Percentiles rank a stretch among this genome's conserved stretches.
These are phyloP conservation scores for Caenorhabditis sp. DNA, from an alignment of 2,888 invertebrate species.

Conservation along the genomic window DNA sequence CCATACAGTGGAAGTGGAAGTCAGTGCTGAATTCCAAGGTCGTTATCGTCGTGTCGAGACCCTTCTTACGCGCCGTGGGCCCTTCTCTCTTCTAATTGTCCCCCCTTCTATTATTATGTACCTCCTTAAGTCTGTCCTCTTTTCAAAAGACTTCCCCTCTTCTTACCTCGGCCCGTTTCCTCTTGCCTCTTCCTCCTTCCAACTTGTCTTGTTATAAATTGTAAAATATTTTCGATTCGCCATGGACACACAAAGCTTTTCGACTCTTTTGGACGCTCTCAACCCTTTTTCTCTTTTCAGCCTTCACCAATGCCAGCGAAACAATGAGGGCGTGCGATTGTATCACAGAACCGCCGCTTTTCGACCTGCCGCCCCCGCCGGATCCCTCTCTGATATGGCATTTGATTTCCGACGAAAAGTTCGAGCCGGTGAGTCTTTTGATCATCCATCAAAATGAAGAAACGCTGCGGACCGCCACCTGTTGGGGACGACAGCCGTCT, in stretches of 20 bases:
- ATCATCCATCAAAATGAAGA: conserved; percentile 14
- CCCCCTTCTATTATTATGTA: conserved; percentile 45
- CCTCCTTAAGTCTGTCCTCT: conserved; percentile 53
- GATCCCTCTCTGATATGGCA: conserved; percentile 75
- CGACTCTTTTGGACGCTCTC: background rate
- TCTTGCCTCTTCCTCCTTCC: too few species aligned
- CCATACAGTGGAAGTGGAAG: conserved; percentile 30
- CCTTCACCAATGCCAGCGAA: conserved; percentile 14
- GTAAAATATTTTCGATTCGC: conserved; percentile 22
- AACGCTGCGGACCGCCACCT: conserved; percentile 1
- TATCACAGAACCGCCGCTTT: conserved; percentile 68
- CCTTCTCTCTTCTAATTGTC: conserved; percentile 30
- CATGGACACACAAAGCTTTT: conserved; percentile 29
- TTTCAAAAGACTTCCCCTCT: conserved; percentile 48
- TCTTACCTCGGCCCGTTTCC: background rate
- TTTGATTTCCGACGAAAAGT: conserved; percentile 71
- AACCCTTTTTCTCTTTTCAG: conserved; percentile 12
- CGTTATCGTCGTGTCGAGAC: conserved; percentile 54
- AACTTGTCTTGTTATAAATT: conserved; percentile 22
- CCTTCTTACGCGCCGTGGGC: too few species aligned
- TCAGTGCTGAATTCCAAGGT: conserved; percentile 22
- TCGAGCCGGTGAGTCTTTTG: conserved; percentile 60
- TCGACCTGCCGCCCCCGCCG: conserved; percentile 73
- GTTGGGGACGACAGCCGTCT: conserved; percentile 27
- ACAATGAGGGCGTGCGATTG: conserved; percentile 68